Evolutionary conservation across 2,113 vertebrate species (phyloP), one percentile per base, ranked within the genome.

Genomic region (Ammodytes marinus): DNA sequence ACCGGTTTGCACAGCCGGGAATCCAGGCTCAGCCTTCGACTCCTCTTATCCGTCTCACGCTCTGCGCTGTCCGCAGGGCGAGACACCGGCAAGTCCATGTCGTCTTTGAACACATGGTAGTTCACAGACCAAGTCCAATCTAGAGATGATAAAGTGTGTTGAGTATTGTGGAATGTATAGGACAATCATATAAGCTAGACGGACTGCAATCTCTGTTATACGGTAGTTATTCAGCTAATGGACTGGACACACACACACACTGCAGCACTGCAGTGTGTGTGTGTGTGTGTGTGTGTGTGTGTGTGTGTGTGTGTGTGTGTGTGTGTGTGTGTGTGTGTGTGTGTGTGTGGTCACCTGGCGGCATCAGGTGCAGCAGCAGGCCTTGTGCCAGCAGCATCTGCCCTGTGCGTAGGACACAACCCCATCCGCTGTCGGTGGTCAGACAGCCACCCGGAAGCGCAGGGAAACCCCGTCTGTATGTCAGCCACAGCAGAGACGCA

Each of bases 331-430:
- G 27, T 27, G 27, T n/a, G n/a, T n/a, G n/a, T n/a, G n/a, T n/a
- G 12, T 67, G 50, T 61, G 40, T 59, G 68, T 50, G 0, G 50
- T 91, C 79, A 95, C 97, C 96, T 95, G 93, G 86, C 60, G 96
- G 92, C 77, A 97, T 90, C 39, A 96, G 87, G 88, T 98, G 97
- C 6, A 95, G 67, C 40, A 96, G 65, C 6, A 98, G 93, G 9
- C 95, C 96, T 84, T 95, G 96, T 0, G 97, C 97, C 53, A 98
- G 92, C 79, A 98, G 89, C 97, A 98, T 98, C 93, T 98, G 97
- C 3, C 96, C 96, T 0, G 96, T 96, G 7, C 97, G 95, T 4
- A 98, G 82, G 89, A 97, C 96, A 86, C 97, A 98, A 13, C 97
- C 96, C 97, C 97, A 98, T 76, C 97, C 97, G 1, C 96, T 95